Percentiles rank a stretch among this genome's conserved stretches.
phyloP scores from a whole-genome alignment of 2,113 vertebrate genomes.

The Phasianus colchicus region DNA sequence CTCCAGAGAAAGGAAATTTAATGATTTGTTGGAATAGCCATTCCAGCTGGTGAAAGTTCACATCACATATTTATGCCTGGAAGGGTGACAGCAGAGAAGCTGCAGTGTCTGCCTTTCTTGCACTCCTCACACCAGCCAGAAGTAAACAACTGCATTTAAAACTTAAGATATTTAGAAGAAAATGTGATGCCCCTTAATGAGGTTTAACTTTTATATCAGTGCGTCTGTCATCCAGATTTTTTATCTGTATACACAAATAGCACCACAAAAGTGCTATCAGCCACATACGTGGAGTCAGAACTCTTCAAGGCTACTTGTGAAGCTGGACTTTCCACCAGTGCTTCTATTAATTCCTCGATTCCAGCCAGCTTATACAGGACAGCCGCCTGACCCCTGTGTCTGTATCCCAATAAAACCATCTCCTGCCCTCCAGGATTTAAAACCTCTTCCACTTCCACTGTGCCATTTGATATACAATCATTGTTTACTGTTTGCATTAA shows the following conservation, averaged over 20 bases:
- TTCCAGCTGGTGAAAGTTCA: conserved; percentile 6
- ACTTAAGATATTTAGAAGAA: not conserved
- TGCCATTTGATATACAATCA: not conserved
- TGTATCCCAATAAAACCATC: not conserved
- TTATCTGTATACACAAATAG: not conserved
- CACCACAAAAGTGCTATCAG: not conserved
- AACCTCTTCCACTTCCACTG: not conserved
- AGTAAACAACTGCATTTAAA: not conserved
- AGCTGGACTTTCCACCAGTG: not conserved
- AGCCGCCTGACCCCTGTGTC: not conserved
- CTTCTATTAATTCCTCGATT: not conserved
- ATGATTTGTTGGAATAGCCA: not conserved
- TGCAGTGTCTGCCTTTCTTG: not conserved
- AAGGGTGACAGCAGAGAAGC: not conserved
- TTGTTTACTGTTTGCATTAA: not conserved
- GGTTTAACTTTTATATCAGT: not conserved
- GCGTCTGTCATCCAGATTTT: not conserved
- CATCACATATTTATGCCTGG: not conserved
- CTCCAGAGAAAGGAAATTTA: not conserved
- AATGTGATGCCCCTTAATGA: not conserved
- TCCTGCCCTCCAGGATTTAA: not conserved
- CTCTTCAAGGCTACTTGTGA: not conserved
- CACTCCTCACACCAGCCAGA: not conserved
- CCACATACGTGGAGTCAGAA: not conserved
- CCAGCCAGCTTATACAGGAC: not conserved